Base-by-base conservation (phyloP, 2,888 invertebrate species). In the Odontocolon sp. region DNA sequence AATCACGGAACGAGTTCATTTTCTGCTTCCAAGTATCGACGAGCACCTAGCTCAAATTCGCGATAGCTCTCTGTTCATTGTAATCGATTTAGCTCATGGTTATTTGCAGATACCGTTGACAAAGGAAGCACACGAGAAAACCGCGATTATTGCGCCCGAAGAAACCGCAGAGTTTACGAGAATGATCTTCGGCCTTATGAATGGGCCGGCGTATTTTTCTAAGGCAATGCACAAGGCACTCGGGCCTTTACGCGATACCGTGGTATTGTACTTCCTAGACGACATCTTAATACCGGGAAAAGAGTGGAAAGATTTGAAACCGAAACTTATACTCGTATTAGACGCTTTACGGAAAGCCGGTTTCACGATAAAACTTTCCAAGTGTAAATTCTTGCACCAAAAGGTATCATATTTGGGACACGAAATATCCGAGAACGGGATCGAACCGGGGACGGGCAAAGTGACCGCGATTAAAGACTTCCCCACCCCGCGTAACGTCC, bases 321-420 rank as follows among this genome's bases (percentile, higher is more conserved):
- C 71, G 21, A 77, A 72, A 36, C 67, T 87, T 5, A 33, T 56
- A 47, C 38, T 63, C 33, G 79, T 85, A 2, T 56, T 86, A 0
- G 64, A 81, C n/a, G 77, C 74, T 3, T 45, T 84, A 3, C 50
- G 69, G 3, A 26, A 73, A 28, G 81, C 82, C 0, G 71, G 80
- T 3, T 33, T 69, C 8, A 69, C 66, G 26, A 47, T 86, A 4
- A 23, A 2, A n/a, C n/a, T n/a, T n/a, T n/a, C n/a, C n/a, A n/a
- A n/a, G n/a, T n/a, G n/a, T n/a, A n/a, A n/a, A n/a, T 85, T 88
- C 75, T 82, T 77, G 1, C 61, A 76, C 6, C 47, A 56, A 3
- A 42, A 80, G 33, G 74, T 88, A 0, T 59, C 80, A 11, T 86
- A 83, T 52, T 74, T 88, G 9, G 87, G 88, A 0, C 85, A 84